Base-by-base conservation (phyloP, 2,888 invertebrate genomes). In the Tachina lurida region DNA sequence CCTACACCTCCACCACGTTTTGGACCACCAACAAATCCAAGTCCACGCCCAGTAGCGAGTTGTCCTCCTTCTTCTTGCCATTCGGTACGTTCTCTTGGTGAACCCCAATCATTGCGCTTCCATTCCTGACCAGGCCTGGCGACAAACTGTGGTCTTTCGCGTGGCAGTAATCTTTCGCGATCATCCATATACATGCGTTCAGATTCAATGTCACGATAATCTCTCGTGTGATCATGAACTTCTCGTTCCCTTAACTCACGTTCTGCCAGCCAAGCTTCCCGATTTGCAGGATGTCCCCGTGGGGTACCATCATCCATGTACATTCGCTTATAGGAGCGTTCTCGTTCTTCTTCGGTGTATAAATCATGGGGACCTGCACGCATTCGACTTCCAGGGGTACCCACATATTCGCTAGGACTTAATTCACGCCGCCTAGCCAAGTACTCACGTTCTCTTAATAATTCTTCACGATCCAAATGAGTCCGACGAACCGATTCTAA, bases 311-410 rank as follows among this genome's bases (percentile, higher is more conserved):
- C 93, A 70, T 92, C 88, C 1, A 88, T 74, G 60, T 91, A 92
- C 0, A 89, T 88, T 0, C 92, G 89, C n/a, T 90, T 91, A 71
- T 91, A 90, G 89, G 89, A 88, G 89, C 91, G 89, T 7, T 91
- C 91, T 1, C 91, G 88, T 62, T 92, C 91, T 54, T 91, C 92
- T 67, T 93, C 92, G 0, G 91, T 87, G 81, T 92, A 93, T 54
- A 92, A 63, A 56, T 92, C 92, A 0, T 92, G 88, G 1, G 91
- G 91, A 85, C 91, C 91, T 83, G 90, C 90, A 0, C 91, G 89
- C 47, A 91, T 78, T 0, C 91, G 88, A 31, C 79, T 82, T 0
- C 71, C 62, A 58, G 82, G 73, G 3, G 76, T 31, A 7, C 89
- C 88, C 1, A 88, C 86, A 87, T 92, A 93, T 68, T 92, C 87